These are phyloP conservation scores for Acanthoscelides obtectus DNA, from an alignment of 2,888 invertebrate species.

Conservation along the genomic window DNA sequence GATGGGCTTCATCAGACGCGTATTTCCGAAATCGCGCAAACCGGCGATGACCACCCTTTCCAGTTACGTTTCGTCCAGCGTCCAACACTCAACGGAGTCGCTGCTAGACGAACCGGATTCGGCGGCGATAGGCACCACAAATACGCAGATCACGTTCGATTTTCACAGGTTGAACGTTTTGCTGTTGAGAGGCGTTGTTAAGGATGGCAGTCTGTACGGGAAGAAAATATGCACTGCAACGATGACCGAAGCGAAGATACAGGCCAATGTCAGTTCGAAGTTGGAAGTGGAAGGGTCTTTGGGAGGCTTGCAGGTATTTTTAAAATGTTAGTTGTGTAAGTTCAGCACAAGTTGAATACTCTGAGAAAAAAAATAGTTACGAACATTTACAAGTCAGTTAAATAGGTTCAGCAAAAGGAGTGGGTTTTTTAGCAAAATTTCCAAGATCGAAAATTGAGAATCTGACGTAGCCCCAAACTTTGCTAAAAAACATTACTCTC, in stretches of 20 bases:
- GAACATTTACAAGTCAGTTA: too few species aligned
- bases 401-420: too few species aligned
- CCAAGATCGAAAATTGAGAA: too few species aligned
- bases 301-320: constrained; percentile 83
- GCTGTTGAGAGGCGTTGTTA: constrained; percentile 69
- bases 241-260: constrained; percentile 84
- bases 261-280: constrained; percentile 64
- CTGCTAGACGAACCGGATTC: constrained; percentile 28
- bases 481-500: too few species aligned
- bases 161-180: constrained; percentile 88
- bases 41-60: constrained; percentile 27
- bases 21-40: constrained; percentile 52
- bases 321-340: too few species aligned
- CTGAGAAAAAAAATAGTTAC: too few species aligned
- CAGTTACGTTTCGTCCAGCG: constrained; percentile 35
- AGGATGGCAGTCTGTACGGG: constrained; percentile 66
- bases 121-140: constrained; percentile 51
- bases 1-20: constrained; percentile 79
- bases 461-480: too few species aligned
- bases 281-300: constrained; percentile 78
- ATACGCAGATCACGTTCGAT: constrained; percentile 82
- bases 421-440: too few species aligned
- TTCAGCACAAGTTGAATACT: too few species aligned
- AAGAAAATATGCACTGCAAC: constrained; percentile 93
- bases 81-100: constrained; percentile 37